A percentile compares a stretch with the other conserved stretches of the same genome.
Conservation (phyloP, 2,797 vertebrate species). For the Leptatherina wallacei region DNA sequence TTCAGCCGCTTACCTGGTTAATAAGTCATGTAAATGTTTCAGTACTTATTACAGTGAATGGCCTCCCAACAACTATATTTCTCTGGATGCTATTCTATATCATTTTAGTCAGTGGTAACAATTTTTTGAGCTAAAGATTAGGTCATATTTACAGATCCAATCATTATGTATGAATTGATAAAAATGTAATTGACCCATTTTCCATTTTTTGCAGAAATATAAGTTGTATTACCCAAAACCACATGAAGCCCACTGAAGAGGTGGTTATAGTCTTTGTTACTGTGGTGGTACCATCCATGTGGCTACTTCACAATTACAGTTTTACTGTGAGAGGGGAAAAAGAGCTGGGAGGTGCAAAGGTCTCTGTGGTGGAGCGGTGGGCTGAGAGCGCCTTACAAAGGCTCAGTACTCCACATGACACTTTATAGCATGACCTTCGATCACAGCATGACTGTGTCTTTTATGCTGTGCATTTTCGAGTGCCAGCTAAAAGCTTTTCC, state of each 20-base stretch:
- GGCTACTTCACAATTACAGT: slow-evolving; percentile 30
- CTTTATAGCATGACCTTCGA: slow-evolving; percentile 75
- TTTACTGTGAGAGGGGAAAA: slow-evolving; percentile 13
- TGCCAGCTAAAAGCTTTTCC: slow-evolving; percentile 75
- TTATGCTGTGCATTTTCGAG: slow-evolving; percentile 70
- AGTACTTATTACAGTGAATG: too few species aligned
- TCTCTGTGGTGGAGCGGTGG: slow-evolving; percentile 40
- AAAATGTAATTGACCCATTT: background rate
- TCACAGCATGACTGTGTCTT: slow-evolving; percentile 72
- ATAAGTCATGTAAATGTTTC: background rate
- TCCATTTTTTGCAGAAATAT: background rate
- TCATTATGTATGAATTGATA: background rate
- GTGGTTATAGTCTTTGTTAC: slow-evolving; percentile 27
- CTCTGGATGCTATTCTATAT: background rate
- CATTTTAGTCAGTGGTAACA: background rate
- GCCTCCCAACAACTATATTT: background rate
- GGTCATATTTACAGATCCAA: background rate
- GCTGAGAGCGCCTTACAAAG: slow-evolving; percentile 70
- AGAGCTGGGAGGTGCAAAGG: slow-evolving; percentile 60
- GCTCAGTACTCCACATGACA: slow-evolving; percentile 66
- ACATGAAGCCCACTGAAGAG: slow-evolving; percentile 24
- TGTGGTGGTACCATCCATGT: slow-evolving; percentile 13
- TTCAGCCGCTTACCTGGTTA: too few species aligned
- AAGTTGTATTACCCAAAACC: slow-evolving; percentile 9
- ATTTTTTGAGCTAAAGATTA: background rate